These are phyloP conservation scores for Drosophila villosipedis DNA, from an alignment of 2,888 invertebrate species.

Conservation along the genomic window DNA sequence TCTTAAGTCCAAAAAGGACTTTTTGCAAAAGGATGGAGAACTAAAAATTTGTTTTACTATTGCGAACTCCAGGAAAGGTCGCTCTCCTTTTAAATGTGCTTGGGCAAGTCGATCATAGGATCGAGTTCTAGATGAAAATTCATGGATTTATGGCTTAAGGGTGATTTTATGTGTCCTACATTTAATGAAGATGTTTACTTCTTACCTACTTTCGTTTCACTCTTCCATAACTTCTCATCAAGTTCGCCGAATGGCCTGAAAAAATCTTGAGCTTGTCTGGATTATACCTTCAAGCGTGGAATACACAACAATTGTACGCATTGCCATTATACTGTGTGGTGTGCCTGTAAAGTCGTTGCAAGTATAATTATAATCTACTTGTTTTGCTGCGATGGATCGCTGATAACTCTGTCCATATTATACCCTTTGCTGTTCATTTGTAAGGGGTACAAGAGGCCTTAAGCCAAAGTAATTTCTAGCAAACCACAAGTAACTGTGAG, in stretches of 20 bases:
- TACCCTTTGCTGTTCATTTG: not conserved
- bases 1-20: constrained; percentile 22
- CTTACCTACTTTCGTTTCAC: not conserved
- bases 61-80: not conserved
- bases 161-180: not conserved
- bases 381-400: not conserved
- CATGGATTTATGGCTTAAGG: not conserved
- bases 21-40: not conserved
- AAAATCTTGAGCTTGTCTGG: not conserved
- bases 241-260: not conserved
- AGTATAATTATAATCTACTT: not conserved
- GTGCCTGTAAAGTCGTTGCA: not conserved
- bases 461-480: constrained; percentile 72
- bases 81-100: not conserved
- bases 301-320: not conserved
- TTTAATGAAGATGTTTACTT: not conserved
- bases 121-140: not conserved
- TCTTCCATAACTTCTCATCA: not conserved
- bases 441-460: constrained; percentile 41
- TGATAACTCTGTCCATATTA: not conserved
- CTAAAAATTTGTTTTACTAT: not conserved
- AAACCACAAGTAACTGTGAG: constrained; percentile 60
- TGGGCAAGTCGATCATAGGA: not conserved
- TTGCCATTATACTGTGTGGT: not conserved
- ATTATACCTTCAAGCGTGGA: not conserved